Evolutionary conservation across 2,113 vertebrate species (phyloP).

Genomic region (Australoheros scitulus): DNA sequence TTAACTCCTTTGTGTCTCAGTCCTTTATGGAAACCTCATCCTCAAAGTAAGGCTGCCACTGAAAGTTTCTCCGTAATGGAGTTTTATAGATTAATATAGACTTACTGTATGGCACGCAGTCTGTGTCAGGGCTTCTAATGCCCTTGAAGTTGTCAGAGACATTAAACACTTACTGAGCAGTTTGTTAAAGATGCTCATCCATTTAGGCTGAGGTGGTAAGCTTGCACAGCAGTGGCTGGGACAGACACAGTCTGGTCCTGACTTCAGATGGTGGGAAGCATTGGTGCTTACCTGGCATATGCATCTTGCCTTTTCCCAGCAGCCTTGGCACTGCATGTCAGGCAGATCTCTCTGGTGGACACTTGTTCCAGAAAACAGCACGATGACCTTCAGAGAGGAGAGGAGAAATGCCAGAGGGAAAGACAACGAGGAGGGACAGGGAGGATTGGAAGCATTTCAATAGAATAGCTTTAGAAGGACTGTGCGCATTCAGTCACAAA

Average conservation of each 20-base stretch:
- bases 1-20: conserved; percentile 18
- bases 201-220: conserved; percentile 28
- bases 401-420: conserved; percentile 1
- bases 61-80: conserved; percentile 48
- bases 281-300: conserved; percentile 38
- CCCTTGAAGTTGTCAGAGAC: conserved; percentile 61
- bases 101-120: conserved; percentile 38
- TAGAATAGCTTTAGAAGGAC: not conserved
- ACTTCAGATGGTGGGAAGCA: conserved; percentile 17
- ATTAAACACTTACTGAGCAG: conserved; percentile 69
- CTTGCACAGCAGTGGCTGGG: conserved; percentile 10
- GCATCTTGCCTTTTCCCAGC: not conserved
- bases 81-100: conserved; percentile 44
- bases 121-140: conserved; percentile 55
- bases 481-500: not conserved
- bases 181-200: conserved; percentile 56
- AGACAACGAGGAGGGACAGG: not conserved
- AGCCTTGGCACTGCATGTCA: conserved; percentile 15
- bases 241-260: not conserved
- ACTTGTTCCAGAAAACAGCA: conserved; percentile 16
- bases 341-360: conserved; percentile 10
- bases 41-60: conserved; percentile 18
- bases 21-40: conserved; percentile 31
- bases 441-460: conserved; percentile 2
- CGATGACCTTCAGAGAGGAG: conserved; percentile 41